A percentile compares a stretch with the other conserved stretches of the same genome.
Conservation (phyloP, 2,888 invertebrate species). For the Graphium colonna region DNA sequence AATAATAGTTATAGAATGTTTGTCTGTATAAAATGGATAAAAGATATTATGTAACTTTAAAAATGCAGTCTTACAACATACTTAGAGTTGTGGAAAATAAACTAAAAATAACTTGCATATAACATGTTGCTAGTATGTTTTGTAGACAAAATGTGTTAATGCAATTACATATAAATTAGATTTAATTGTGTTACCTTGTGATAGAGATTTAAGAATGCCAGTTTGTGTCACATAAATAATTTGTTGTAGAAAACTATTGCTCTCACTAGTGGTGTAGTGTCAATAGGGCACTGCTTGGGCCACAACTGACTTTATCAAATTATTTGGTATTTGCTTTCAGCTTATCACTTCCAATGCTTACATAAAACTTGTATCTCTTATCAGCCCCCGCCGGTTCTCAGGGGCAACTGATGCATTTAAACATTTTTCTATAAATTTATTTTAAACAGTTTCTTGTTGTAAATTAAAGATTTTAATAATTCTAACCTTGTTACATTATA, state of each 20-base stretch:
- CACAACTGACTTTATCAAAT: constrained; percentile 41
- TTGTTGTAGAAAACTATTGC: constrained; percentile 3
- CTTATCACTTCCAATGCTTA: constrained; percentile 26
- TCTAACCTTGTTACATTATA: constrained; percentile 3
- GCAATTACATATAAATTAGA: constrained; percentile 11
- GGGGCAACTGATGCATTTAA: constrained; percentile 39
- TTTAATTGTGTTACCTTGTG: constrained; percentile 21
- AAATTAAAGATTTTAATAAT: neutral
- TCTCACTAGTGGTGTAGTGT: constrained; percentile 19
- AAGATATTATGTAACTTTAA: too few relatives aligned
- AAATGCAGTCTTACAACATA: neutral
- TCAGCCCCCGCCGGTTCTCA: constrained; percentile 32
- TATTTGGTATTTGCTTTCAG: constrained; percentile 36
- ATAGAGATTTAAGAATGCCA: constrained; percentile 14
- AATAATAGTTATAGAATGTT: constrained; percentile 26
- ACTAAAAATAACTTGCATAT: neutral
- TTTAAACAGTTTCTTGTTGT: constrained; percentile 5
- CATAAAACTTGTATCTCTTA: constrained; percentile 36
- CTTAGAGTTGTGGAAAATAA: neutral
- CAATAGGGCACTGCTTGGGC: constrained; percentile 28
- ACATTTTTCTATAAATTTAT: constrained; percentile 26
- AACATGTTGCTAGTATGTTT: constrained; percentile 2
- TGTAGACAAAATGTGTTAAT: constrained; percentile 16
- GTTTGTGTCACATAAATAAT: constrained; percentile 5
- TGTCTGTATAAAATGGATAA: too few relatives aligned